A percentile compares a stretch with the other conserved stretches of the same genome.
Conservation (phyloP, 1,140 invertebrate genomes). For the Formica selysi region DNA sequence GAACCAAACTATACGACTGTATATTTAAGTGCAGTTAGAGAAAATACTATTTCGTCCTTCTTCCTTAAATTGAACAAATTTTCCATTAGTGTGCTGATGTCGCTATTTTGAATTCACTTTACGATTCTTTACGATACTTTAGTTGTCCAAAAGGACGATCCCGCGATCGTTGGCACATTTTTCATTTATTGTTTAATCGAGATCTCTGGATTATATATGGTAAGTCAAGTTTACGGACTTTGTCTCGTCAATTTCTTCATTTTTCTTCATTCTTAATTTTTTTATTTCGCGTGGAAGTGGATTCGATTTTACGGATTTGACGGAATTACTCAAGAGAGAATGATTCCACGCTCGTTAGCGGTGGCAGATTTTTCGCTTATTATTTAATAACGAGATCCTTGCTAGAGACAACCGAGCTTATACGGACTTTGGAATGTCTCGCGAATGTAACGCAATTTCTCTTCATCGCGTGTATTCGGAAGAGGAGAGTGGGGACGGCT, state of each 20-base stretch:
- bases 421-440: slow-evolving; percentile 7
- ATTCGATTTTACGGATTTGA: no score
- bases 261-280: not conserved
- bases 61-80: not conserved
- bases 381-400: not conserved
- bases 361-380: not conserved
- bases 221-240: not conserved
- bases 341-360: not conserved
- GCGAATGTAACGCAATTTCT: slow-evolving; percentile 31
- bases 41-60: not conserved
- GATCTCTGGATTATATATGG: not conserved
- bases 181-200: not conserved
- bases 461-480: not conserved
- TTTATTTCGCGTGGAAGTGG: not conserved
- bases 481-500: slow-evolving; percentile 31
- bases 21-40: not conserved
- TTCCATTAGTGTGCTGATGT: not conserved
- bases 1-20: not conserved
- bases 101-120: not conserved
- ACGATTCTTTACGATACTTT: no score
- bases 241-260: not conserved
- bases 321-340: not conserved
- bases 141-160: not conserved
- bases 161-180: not conserved
- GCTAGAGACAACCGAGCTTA: not conserved